These are phyloP conservation scores for Meiosimyza decipiens DNA, from an alignment of 2,888 invertebrate species.

Conservation along the genomic window DNA sequence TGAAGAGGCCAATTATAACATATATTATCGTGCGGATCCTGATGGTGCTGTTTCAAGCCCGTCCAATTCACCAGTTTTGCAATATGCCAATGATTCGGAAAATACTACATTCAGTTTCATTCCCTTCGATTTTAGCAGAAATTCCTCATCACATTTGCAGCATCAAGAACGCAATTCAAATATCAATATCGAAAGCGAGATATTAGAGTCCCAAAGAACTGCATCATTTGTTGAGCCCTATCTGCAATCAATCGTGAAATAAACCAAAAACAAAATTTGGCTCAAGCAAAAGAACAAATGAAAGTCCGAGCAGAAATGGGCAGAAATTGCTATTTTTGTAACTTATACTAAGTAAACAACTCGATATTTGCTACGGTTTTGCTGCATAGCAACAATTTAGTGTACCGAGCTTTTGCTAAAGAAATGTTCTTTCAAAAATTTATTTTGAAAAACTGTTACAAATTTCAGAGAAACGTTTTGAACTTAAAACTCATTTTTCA, in stretches of 20 bases:
- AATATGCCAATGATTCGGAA: conserved; percentile 7
- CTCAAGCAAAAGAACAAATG: too few species aligned
- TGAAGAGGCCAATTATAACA: conserved; percentile 46
- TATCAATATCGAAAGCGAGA: conserved; percentile 28
- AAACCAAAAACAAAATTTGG: background rate
- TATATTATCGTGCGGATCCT: conserved; percentile 72
- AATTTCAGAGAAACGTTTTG: too few species aligned
- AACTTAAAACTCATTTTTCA: too few species aligned
- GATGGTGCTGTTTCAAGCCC: conserved; percentile 75
- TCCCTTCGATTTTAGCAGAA: background rate
- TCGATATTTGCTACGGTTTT: too few species aligned
- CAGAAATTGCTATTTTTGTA: too few species aligned
- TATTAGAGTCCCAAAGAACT: conserved; percentile 25
- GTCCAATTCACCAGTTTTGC: conserved; percentile 28
- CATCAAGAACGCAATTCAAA: conserved; percentile 11
- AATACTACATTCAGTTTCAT: background rate
- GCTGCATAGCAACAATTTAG: too few species aligned
- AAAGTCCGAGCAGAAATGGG: too few species aligned
- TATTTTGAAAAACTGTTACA: too few species aligned
- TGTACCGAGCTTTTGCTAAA: too few species aligned
- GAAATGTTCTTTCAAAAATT: too few species aligned
- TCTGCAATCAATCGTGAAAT: conserved; percentile 37
- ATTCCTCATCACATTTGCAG: background rate
- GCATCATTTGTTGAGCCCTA: conserved; percentile 38
- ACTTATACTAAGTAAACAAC: too few species aligned